Percentiles rank a stretch among this genome's conserved stretches.
Evolutionary conservation across 1,140 invertebrate genomes (phyloP).

Genomic region (Drosophila mauritiana): DNA sequence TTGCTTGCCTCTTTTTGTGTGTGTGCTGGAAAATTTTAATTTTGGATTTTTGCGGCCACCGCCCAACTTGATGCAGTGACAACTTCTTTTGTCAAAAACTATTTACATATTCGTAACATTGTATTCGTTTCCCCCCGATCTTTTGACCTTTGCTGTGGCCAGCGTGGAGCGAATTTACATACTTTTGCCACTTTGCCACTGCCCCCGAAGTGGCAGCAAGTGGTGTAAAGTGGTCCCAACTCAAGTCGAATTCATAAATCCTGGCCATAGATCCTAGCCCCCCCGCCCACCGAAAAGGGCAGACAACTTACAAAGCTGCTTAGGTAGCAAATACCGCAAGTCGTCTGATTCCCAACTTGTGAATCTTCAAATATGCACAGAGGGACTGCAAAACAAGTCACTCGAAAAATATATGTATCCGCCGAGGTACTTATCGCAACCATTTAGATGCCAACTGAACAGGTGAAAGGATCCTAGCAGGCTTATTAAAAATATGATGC

Average conservation of each 20-base stretch:
- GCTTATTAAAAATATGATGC: constrained; percentile 22
- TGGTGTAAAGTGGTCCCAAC: constrained; percentile 22
- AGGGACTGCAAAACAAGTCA: constrained; percentile 64
- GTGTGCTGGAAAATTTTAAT: constrained; percentile 66
- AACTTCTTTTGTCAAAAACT: constrained; percentile 71
- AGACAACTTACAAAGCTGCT: constrained; percentile 54
- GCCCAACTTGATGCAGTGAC: constrained; percentile 56
- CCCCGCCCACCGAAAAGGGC: not conserved
- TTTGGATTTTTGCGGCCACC: constrained; percentile 65
- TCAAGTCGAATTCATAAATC: constrained; percentile 62
- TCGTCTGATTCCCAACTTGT: constrained; percentile 46
- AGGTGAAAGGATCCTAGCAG: not conserved
- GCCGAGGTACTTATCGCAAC: constrained; percentile 34
- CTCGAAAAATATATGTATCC: constrained; percentile 57
- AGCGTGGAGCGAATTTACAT: constrained; percentile 21
- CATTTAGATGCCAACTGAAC: constrained; percentile 24
- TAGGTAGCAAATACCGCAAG: constrained; percentile 53
- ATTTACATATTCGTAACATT: constrained; percentile 72
- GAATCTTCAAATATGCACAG: constrained; percentile 48
- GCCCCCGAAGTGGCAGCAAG: not conserved
- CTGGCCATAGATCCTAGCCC: not conserved
- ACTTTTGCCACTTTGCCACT: constrained; percentile 35
- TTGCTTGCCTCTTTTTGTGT: constrained; percentile 25
- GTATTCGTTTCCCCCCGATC: constrained; percentile 48
- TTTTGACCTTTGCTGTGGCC: constrained; percentile 34